phyloP scores from a whole-genome alignment of 2,113 vertebrate species.

The Thunnus thynnus region DNA sequence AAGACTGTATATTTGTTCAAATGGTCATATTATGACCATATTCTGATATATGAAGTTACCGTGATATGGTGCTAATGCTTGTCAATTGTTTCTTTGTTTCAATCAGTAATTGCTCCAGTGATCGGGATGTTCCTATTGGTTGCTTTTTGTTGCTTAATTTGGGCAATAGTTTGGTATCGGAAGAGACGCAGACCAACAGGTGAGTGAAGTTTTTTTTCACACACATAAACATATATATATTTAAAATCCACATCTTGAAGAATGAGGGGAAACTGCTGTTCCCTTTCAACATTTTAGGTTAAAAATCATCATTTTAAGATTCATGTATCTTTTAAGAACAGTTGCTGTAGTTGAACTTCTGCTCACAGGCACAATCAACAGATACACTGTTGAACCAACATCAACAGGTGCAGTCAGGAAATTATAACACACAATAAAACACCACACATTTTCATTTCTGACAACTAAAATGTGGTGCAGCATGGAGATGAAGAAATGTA shows the following conservation, averaged over 20 bases:
- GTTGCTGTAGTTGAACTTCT: neutral
- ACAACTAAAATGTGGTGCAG: neutral
- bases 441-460: neutral
- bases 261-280: neutral
- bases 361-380: neutral
- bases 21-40: neutral
- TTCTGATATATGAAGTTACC: too few relatives aligned
- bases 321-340: neutral
- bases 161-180: fast-evolving
- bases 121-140: fast-evolving
- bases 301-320: neutral
- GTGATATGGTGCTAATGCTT: neutral
- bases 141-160: fast-evolving
- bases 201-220: slow-evolving; percentile 1
- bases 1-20: neutral
- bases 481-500: too few relatives aligned
- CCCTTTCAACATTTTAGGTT: neutral
- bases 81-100: neutral
- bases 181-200: neutral
- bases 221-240: too few relatives aligned
- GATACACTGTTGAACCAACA: too few relatives aligned
- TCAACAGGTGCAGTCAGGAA: neutral
- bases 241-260: too few relatives aligned
- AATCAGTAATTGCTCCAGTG: neutral
- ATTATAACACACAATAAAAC: neutral